Conservation (phyloP, 2,888 invertebrate species). For the Coecobrya sp. region DNA sequence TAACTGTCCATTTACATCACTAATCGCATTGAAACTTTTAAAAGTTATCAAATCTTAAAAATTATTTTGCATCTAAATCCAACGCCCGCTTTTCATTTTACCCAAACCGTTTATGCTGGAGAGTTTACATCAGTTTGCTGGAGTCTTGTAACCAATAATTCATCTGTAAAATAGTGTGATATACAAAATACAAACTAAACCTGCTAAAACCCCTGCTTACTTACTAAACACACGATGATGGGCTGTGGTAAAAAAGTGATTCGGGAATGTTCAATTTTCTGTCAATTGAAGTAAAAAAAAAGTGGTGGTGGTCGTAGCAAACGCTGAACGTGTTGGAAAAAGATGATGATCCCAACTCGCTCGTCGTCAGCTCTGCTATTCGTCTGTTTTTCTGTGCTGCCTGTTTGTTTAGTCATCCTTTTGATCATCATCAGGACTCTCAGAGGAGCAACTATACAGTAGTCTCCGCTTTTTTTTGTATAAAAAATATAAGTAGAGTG, state of each 20-base stretch:
- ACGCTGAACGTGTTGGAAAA: not conserved
- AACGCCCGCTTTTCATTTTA: too few relatives aligned
- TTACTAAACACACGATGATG: not conserved
- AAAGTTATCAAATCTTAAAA: too few relatives aligned
- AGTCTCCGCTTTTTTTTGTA: not conserved
- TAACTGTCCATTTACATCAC: too few relatives aligned
- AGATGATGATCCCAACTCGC: too few relatives aligned
- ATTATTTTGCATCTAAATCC: too few relatives aligned
- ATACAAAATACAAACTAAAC: too few relatives aligned
- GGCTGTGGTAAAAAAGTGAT: conserved; percentile 41
- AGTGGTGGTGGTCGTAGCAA: not conserved
- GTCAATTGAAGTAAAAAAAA: conserved; percentile 72
- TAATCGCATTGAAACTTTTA: too few relatives aligned
- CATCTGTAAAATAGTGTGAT: too few relatives aligned
- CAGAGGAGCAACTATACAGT: not conserved
- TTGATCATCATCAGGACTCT: conserved; percentile 23
- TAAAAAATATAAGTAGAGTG: not conserved
- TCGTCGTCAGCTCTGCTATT: not conserved
- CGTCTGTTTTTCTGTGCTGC: not conserved
- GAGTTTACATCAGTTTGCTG: too few relatives aligned
- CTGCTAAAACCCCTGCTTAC: too few relatives aligned
- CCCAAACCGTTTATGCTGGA: too few relatives aligned
- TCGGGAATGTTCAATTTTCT: conserved; percentile 80
- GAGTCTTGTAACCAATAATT: too few relatives aligned
- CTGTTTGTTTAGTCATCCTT: conserved; percentile 30